Base-by-base conservation (phyloP, 2,888 invertebrate genomes). In the Embidobia sp. region DNA sequence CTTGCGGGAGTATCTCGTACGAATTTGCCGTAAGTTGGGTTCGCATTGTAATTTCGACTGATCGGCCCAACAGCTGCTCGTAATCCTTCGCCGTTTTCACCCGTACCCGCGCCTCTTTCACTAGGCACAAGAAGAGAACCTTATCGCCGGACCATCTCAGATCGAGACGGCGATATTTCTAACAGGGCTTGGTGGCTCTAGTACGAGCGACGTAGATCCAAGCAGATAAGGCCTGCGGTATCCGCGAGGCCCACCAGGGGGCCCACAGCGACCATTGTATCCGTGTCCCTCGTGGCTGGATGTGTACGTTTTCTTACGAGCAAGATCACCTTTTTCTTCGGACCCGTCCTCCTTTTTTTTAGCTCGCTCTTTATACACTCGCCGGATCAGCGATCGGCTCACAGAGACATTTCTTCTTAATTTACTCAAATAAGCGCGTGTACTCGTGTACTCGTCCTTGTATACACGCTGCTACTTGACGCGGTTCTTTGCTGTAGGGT, bases 191-290 rank as follows among this genome's bases (percentile, higher is more conserved):
- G 82, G 77, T 83, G 85, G 82, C 83, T 84, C 84, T n/a, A n/a
- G n/a, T n/a, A n/a, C n/a, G n/a, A n/a, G n/a, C n/a, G n/a, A n/a
- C 82, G 81, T 81, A 87, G 88, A 88, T 88, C 84, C 78, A 61
- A 64, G 49, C 73, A 78, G 88, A 88, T 88, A 88, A 87, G 84
- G 82, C 81, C 83, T 86, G 85, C 83, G 85, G 88, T n/a, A 86
- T 85, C 86, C 86, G 86, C 85, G 86, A 82, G 85, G 85, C 85
- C 86, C 88, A 86, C 87, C 86, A 78, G 86, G 87, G 86, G 86
- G 85, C n/a, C 85, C 79, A 46, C 66, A 63, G 57, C 57, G 40
- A 55, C 80, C 80, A 83, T 83, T 83, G 83, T 83, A 78, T 78
- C 79, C 79, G 77, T 80, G 79, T 80, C 81, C 79, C 74, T 78